These are phyloP conservation scores for Branchinecta sandiegonensis DNA, from an alignment of 2,888 invertebrate genomes.

Conservation along the genomic window DNA sequence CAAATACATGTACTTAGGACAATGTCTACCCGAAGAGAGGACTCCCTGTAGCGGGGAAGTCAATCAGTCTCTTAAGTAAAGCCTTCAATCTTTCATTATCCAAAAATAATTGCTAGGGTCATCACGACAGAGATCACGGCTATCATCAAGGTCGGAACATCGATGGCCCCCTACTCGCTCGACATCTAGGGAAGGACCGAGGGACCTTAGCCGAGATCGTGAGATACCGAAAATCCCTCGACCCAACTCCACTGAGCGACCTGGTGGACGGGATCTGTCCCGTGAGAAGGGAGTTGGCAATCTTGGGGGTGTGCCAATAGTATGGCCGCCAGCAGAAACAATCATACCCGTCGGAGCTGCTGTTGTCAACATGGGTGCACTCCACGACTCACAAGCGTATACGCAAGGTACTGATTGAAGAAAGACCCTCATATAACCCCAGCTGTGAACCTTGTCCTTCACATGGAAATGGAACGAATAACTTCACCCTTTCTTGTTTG, in stretches of 20 bases:
- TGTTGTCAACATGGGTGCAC: conserved; percentile 7
- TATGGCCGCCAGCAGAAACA: background rate
- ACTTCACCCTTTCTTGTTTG: too few species aligned
- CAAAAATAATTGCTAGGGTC: too few species aligned
- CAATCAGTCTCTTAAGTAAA: too few species aligned
- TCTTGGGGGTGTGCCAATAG: background rate
- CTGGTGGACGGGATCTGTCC: background rate
- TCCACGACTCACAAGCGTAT: background rate
- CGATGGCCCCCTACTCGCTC: background rate
- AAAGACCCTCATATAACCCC: too few species aligned
- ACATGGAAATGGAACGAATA: too few species aligned
- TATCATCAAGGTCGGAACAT: background rate
- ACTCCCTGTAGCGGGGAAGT: too few species aligned
- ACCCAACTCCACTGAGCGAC: background rate
- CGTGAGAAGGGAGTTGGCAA: background rate
- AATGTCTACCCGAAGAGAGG: too few species aligned
- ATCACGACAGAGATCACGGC: too few species aligned
- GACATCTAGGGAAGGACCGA: background rate
- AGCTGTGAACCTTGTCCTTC: too few species aligned
- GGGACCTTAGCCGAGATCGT: background rate
- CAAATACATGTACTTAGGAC: too few species aligned
- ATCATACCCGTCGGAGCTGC: background rate
- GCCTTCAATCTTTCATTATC: too few species aligned
- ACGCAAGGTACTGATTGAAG: background rate
- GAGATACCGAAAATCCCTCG: conserved; percentile 5